Percentiles rank a stretch among this genome's conserved stretches.
Evolutionary conservation across 2,797 vertebrate genomes (phyloP).

Genomic region (Neopelma chrysocephalum): DNA sequence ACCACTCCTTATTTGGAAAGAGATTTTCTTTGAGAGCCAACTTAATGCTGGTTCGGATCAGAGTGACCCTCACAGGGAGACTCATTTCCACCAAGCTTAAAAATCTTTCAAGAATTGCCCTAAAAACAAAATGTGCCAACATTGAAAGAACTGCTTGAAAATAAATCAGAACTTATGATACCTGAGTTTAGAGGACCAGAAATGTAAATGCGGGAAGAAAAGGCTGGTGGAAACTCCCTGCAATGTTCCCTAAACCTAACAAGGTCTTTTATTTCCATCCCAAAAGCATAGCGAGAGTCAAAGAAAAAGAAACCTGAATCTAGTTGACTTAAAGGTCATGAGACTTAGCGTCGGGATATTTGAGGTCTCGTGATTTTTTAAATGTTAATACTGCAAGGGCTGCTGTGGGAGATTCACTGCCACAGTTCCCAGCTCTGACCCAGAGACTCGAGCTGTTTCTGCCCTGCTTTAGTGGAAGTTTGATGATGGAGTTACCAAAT

Average conservation of each 20-base stretch:
- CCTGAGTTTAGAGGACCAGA: not conserved
- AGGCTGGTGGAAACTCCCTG: not conserved
- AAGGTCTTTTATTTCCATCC: conserved; percentile 3
- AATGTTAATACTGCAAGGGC: conserved; percentile 11
- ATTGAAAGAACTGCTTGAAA: not conserved
- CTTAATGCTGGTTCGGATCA: not conserved
- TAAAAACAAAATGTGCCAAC: not conserved
- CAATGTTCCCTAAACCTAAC: not conserved
- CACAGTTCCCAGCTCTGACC: not conserved
- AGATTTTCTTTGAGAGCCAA: not conserved
- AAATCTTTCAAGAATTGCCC: not conserved
- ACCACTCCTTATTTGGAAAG: not conserved
- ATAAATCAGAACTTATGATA: accelerated
- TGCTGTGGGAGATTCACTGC: not conserved
- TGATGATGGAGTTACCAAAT: not conserved
- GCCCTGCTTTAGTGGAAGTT: not conserved
- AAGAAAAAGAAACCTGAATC: conserved; percentile 50
- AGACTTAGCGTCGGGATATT: conserved; percentile 5
- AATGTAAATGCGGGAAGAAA: not conserved
- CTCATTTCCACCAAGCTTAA: not conserved
- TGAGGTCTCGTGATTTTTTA: conserved; percentile 31
- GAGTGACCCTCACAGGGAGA: not conserved
- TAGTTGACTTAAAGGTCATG: conserved; percentile 55
- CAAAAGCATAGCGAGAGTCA: not conserved
- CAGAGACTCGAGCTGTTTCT: not conserved